Percentiles rank a stretch among this genome's conserved stretches.
Conservation (phyloP, 2,797 vertebrate genomes). For the Borostomias antarcticus region DNA sequence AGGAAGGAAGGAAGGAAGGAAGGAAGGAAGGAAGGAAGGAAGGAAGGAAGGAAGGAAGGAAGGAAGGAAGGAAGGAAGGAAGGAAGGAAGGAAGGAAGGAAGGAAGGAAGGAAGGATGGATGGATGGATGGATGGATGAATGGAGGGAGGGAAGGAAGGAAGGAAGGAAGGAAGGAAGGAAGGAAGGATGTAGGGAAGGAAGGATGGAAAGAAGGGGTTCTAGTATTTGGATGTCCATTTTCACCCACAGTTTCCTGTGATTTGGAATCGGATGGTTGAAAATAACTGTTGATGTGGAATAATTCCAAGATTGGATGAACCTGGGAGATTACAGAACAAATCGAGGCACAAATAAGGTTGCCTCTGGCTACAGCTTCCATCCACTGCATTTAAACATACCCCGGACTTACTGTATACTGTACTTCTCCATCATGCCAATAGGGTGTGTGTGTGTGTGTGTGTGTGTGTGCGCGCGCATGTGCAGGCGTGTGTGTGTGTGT, state of each 20-base stretch:
- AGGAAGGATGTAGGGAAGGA: too few relatives aligned
- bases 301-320: constrained; percentile 4
- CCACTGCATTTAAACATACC: too few relatives aligned
- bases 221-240: background rate
- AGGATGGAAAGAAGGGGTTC: background rate
- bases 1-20: background rate
- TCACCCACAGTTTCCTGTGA: too few relatives aligned
- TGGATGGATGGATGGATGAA: too few relatives aligned
- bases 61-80: background rate
- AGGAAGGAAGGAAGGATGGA: background rate
- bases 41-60: background rate
- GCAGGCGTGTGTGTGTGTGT: background rate
- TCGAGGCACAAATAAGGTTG: background rate
- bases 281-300: too few relatives aligned
- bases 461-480: background rate
- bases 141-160: background rate
- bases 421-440: constrained; percentile 1
- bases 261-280: too few relatives aligned
- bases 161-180: background rate
- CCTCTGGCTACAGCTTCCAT: too few relatives aligned
- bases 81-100: background rate
- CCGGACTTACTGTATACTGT: too few relatives aligned
- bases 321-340: background rate
- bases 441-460: constrained; percentile 7
- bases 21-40: background rate